A percentile compares a stretch with the other conserved stretches of the same genome.
Evolutionary conservation across 2,113 vertebrate species (phyloP).

Genomic region (Otocyon megalotis): DNA sequence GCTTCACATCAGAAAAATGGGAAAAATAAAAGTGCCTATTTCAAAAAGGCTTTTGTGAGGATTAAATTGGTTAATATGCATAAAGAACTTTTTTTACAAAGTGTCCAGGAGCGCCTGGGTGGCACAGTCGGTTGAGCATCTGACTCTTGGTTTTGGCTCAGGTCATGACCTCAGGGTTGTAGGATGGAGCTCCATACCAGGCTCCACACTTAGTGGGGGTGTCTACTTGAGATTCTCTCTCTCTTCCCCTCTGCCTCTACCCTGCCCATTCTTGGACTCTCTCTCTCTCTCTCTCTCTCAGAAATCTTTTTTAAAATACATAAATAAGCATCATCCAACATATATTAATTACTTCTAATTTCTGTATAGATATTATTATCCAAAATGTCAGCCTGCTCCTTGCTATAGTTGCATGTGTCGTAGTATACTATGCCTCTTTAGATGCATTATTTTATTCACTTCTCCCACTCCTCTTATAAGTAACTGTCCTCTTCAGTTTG

Average conservation of each 20-base stretch:
- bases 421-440: not conserved
- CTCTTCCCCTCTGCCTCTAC: no score
- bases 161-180: no score
- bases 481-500: not conserved
- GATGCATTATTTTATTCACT: not conserved
- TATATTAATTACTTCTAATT: not conserved
- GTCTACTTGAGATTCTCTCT: no score
- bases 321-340: not conserved
- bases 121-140: no score
- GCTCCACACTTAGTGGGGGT: no score
- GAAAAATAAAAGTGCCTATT: not conserved
- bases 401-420: not conserved
- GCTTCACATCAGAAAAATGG: not conserved
- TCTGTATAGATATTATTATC: not conserved
- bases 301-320: not conserved
- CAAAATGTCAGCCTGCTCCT: not conserved
- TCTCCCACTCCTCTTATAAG: not conserved
- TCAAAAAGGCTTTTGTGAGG: not conserved
- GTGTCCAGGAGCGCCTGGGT: not conserved
- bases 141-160: no score
- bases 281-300: no score
- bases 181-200: no score
- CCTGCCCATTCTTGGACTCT: no score
- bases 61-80: conserved; percentile 1
- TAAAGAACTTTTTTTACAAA: not conserved